phyloP scores from a whole-genome alignment of 2,888 invertebrate genomes.

The Protophormia terraenovae region DNA sequence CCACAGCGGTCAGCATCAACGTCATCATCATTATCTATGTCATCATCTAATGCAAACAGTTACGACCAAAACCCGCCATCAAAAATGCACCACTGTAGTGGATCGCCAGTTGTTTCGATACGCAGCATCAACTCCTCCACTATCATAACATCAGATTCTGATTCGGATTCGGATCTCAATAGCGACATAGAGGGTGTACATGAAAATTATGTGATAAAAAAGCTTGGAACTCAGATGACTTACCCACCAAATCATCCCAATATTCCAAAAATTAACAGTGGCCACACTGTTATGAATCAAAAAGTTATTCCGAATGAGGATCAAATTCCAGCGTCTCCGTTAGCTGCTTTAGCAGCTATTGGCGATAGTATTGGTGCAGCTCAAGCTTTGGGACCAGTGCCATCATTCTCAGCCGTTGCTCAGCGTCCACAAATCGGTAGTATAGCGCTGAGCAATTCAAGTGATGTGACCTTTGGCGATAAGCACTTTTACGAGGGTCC shows the following conservation, averaged over 20 bases:
- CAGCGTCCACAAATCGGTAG: slow-evolving; percentile 83
- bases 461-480: slow-evolving; percentile 89
- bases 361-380: slow-evolving; percentile 39
- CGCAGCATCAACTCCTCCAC: slow-evolving; percentile 79
- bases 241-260: slow-evolving; percentile 73
- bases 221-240: slow-evolving; percentile 77
- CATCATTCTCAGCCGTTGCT: slow-evolving; percentile 37
- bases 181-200: slow-evolving; percentile 71
- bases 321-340: not conserved
- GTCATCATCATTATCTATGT: slow-evolving; percentile 25
- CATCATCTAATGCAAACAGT: slow-evolving; percentile 25
- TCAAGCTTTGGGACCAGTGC: slow-evolving; percentile 31
- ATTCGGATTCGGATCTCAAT: slow-evolving; percentile 74
- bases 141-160: slow-evolving; percentile 75
- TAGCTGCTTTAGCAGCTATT: slow-evolving; percentile 39
- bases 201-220: slow-evolving; percentile 76
- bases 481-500: slow-evolving; percentile 90
- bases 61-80: slow-evolving; percentile 1
- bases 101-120: slow-evolving; percentile 77
- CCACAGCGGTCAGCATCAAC: slow-evolving; percentile 13
- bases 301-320: slow-evolving; percentile 69
- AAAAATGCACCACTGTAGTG: slow-evolving; percentile 33
- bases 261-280: slow-evolving; percentile 74
- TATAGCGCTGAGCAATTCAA: slow-evolving; percentile 86
- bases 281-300: slow-evolving; percentile 75